Evolutionary conservation across 2,113 vertebrate species (phyloP).

Genomic region (Laticauda laticaudata): DNA sequence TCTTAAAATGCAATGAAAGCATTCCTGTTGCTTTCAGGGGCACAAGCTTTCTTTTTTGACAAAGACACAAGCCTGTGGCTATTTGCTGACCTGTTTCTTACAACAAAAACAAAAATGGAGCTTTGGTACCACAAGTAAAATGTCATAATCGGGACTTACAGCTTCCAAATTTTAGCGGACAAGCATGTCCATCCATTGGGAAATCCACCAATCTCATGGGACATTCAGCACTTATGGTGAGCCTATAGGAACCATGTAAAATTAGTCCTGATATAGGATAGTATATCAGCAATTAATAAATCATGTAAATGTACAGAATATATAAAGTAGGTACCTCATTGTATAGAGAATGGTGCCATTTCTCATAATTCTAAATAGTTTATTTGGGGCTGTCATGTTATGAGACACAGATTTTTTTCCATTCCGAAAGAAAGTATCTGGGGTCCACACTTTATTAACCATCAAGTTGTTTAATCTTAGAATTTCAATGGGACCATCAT

Average conservation of each 20-base stretch:
- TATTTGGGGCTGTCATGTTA: constrained; percentile 98
- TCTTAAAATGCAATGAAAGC: constrained; percentile 15
- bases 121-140: not conserved
- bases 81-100: not conserved
- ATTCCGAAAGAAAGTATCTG: constrained; percentile 98
- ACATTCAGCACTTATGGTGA: constrained; percentile 97
- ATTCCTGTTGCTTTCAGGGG: not conserved
- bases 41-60: not conserved
- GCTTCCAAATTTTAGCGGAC: constrained; percentile 98
- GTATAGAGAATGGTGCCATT: constrained; percentile 98
- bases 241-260: constrained; percentile 76
- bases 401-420: constrained; percentile 96
- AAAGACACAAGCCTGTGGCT: not conserved
- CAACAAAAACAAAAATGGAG: not conserved
- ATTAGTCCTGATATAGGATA: constrained; percentile 59
- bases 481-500: constrained; percentile 96
- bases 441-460: constrained; percentile 99
- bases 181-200: constrained; percentile 98
- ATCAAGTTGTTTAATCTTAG: constrained; percentile 96
- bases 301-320: constrained; percentile 47
- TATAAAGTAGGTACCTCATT: constrained; percentile 83
- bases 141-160: constrained; percentile 82
- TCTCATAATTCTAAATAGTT: constrained; percentile 98
- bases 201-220: constrained; percentile 98
- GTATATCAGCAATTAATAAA: constrained; percentile 57